Base-by-base conservation (phyloP, 2,113 vertebrate species). In the Sclerurus mexicanus region DNA sequence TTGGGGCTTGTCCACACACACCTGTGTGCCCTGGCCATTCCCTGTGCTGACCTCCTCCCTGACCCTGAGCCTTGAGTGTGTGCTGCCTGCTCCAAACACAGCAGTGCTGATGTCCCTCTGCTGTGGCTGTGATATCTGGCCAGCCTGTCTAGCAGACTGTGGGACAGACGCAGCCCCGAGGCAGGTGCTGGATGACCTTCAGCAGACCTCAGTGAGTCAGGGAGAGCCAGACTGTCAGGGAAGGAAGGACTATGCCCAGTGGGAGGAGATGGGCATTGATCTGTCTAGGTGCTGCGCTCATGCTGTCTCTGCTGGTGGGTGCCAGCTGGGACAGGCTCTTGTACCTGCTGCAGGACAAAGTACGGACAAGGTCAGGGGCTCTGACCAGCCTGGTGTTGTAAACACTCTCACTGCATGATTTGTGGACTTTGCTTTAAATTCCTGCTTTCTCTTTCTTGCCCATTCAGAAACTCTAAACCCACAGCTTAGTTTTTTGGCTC, bases 81-180 rank as follows among this genome's bases (percentile, higher is more conserved):
- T 0, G 5, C 0, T 81, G 25, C 8, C 5, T 42, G 40, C 55
- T 46, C 27, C 7, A 12, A 40, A 49, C 62, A 10, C n/a, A 20
- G 72, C 19, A 49, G 53, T 39, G 60, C n/a, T 46, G 64, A 3
- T 0, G 7, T 59, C 46, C 46, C 22, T 46, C 17, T 77, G 49
- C 35, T 37, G 42, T 33, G 47, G 40, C 84, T 3, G 0, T 7
- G 35, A 0, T 22, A 20, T 6, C 44, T 76, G 73, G 31, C 49
- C 40, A n/a, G 50, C 14, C 44, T 47, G 33, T 19, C 20, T 3
- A 55, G 37, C 46, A 87, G 68, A 12, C 58, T 53, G 68, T 3
- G 39, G n/a, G 85, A 42, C 37, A 64, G 56, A 15, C 0, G 0
- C 46, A 58, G 77, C 55, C 18, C 44, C 0, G 0, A 39, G 55